Evolutionary conservation across 1,140 invertebrate genomes (phyloP).

Genomic region (Sipha flava): DNA sequence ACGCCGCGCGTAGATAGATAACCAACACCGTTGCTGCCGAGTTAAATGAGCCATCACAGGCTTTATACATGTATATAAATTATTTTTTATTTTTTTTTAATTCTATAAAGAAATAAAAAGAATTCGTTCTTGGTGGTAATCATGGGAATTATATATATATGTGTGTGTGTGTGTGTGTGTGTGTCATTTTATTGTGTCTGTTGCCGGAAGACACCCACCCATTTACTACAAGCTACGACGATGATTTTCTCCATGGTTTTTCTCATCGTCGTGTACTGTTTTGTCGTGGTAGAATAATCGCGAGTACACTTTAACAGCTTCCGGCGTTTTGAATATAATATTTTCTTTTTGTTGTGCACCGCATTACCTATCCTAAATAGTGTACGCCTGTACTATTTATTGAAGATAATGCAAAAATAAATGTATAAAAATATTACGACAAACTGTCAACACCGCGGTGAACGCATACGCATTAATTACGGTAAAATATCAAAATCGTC

Average conservation of each 20-base stretch:
- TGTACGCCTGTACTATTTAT: no score
- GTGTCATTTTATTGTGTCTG: neutral
- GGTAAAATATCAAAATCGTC: neutral
- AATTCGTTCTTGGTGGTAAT: neutral
- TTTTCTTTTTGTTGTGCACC: neutral
- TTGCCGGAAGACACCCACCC: constrained; percentile 15
- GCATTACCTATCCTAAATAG: neutral
- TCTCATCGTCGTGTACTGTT: neutral
- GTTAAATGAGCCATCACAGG: constrained; percentile 17
- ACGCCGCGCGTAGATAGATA: neutral
- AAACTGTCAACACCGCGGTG: no score
- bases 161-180: neutral
- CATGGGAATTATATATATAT: constrained; percentile 2
- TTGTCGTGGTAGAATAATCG: constrained; percentile 17
- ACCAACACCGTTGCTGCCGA: neutral
- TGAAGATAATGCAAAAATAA: neutral
- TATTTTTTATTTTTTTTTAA: neutral
- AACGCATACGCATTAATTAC: neutral
- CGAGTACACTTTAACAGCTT: neutral
- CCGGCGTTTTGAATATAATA: neutral
- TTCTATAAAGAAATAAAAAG: constrained; percentile 16
- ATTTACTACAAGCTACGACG: neutral
- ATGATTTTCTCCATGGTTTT: neutral
- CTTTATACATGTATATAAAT: neutral
- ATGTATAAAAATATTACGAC: no score